phyloP scores from a whole-genome alignment of 1,140 invertebrate genomes.

The Eurosta solidaginis region DNA sequence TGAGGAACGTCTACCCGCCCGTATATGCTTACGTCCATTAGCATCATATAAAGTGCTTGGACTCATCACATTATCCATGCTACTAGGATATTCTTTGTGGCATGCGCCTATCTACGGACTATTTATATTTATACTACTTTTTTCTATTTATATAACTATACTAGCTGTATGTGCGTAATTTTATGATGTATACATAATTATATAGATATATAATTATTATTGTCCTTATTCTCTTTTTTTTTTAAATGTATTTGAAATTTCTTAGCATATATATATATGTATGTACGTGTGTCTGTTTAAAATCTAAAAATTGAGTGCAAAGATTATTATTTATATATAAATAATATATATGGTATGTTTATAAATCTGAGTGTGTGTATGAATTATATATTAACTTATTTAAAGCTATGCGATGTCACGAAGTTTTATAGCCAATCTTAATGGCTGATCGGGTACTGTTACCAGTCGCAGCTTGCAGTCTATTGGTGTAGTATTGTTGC shows the following conservation, averaged over 20 bases:
- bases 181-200: neutral
- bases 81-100: slow-evolving; percentile 43
- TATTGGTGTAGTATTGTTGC: slow-evolving; percentile 61
- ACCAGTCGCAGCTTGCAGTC: slow-evolving; percentile 65
- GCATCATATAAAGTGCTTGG: slow-evolving; percentile 67
- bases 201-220: slow-evolving; percentile 10
- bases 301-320: slow-evolving; percentile 15
- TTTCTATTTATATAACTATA: slow-evolving; percentile 40
- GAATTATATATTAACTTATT: neutral
- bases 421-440: slow-evolving; percentile 43
- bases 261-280: neutral
- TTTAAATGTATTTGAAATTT: slow-evolving; percentile 21
- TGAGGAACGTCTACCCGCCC: slow-evolving; percentile 65
- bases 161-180: slow-evolving; percentile 44
- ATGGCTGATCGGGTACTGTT: slow-evolving; percentile 63
- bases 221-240: slow-evolving; percentile 1
- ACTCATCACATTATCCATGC: slow-evolving; percentile 36
- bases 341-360: neutral
- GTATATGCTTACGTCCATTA: slow-evolving; percentile 70
- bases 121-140: slow-evolving; percentile 38
- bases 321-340: neutral
- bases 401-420: slow-evolving; percentile 9
- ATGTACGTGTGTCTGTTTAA: neutral
- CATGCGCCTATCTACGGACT: slow-evolving; percentile 41
- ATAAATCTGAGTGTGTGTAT: neutral